These are phyloP conservation scores for Hapalemur alaotrensis DNA, from an alignment of 2,797 vertebrate species.

Conservation along the genomic window DNA sequence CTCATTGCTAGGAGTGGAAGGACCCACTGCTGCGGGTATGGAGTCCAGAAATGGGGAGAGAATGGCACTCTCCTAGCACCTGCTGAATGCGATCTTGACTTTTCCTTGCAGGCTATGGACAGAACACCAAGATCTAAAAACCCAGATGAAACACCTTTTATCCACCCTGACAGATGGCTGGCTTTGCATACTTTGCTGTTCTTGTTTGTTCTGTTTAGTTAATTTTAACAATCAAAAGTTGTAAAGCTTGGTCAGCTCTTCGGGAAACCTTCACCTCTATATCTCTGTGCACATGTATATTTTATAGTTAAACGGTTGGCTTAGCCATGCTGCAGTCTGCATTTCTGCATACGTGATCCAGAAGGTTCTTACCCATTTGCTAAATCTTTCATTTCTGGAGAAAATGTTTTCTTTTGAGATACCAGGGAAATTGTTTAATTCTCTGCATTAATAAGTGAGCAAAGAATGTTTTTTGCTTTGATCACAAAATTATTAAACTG, in stretches of 20 bases:
- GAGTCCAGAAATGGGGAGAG: neutral
- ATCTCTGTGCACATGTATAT: neutral
- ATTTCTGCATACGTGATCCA: neutral
- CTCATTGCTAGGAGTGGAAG: neutral
- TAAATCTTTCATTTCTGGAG: constrained; percentile 26
- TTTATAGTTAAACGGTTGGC: neutral
- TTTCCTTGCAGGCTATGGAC: neutral
- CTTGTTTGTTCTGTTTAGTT: neutral
- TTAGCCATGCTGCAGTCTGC: neutral
- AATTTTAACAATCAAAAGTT: neutral
- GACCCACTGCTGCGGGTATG: neutral
- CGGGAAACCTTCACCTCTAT: neutral
- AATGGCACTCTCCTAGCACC: neutral
- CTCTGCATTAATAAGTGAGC: constrained; percentile 20
- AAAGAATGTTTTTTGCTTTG: constrained; percentile 14
- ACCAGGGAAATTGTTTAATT: constrained; percentile 21
- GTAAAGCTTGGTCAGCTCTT: neutral
- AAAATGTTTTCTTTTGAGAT: neutral
- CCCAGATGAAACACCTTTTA: neutral
- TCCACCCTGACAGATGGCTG: neutral
- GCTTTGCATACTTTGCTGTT: neutral
- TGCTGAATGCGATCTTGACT: neutral
- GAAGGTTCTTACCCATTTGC: neutral
- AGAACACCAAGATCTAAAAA: neutral
- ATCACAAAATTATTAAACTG: neutral